Evolutionary conservation across 2,113 vertebrate species (phyloP).

Genomic region (Sceloporus tristichus): DNA sequence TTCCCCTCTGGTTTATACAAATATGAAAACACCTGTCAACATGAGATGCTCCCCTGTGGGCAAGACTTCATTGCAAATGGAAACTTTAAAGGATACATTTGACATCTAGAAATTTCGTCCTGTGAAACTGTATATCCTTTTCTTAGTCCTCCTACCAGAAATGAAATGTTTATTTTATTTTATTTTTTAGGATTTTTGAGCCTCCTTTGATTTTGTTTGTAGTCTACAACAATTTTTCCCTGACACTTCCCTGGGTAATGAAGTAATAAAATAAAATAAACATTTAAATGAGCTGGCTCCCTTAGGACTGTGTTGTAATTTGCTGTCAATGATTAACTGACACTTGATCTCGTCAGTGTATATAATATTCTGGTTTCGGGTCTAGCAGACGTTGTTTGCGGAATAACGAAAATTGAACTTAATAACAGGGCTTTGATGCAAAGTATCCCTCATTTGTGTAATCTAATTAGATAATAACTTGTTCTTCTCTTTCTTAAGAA

Average conservation of each 20-base stretch:
- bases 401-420: constrained; percentile 38
- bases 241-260: constrained; percentile 19
- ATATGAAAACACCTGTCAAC: background rate
- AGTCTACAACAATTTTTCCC: constrained; percentile 11
- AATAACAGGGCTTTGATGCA: constrained; percentile 51
- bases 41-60: background rate
- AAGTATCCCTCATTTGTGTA: constrained; percentile 32
- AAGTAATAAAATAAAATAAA: constrained; percentile 52
- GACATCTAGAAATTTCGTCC: background rate
- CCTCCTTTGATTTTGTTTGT: constrained; percentile 20
- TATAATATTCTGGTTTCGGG: constrained; percentile 63
- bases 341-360: constrained; percentile 49
- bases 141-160: background rate
- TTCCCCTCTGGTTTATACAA: background rate
- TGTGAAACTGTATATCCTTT: background rate
- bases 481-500: constrained; percentile 44
- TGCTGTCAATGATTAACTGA: constrained; percentile 51
- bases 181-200: background rate
- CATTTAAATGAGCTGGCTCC: constrained; percentile 56
- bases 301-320: constrained; percentile 26
- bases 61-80: background rate
- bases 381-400: constrained; percentile 44
- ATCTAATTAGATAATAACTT: constrained; percentile 35
- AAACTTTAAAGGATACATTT: background rate
- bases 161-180: background rate